A percentile compares a stretch with the other conserved stretches of the same genome.
Evolutionary conservation across 2,113 vertebrate genomes (phyloP).

Genomic region (Malurus melanocephalus): DNA sequence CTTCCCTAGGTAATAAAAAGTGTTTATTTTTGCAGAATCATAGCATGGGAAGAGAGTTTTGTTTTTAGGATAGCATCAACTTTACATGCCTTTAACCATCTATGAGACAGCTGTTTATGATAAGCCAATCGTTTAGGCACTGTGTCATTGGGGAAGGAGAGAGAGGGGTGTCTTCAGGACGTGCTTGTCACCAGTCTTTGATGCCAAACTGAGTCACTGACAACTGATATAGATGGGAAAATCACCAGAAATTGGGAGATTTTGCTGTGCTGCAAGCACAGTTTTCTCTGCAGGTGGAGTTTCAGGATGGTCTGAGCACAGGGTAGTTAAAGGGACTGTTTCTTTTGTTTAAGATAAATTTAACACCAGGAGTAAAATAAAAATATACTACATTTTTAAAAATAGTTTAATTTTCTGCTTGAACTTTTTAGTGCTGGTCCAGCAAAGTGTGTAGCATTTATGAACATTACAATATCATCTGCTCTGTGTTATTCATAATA

Average conservation of each 20-base stretch:
- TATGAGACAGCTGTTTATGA: neutral
- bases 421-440: neutral
- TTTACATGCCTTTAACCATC: neutral
- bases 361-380: neutral
- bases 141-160: neutral
- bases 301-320: neutral
- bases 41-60: neutral
- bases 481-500: constrained; percentile 2
- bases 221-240: neutral
- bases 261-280: neutral
- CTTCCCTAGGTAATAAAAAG: neutral
- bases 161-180: neutral
- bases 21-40: neutral
- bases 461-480: constrained; percentile 26
- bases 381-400: neutral
- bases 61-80: neutral
- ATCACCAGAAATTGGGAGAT: neutral
- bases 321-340: neutral
- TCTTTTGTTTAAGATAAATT: neutral
- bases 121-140: neutral
- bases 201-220: neutral
- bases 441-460: neutral
- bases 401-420: neutral
- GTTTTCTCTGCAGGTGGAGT: neutral
- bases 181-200: neutral